A percentile compares a stretch with the other conserved stretches of the same genome.
Evolutionary conservation across 2,888 invertebrate genomes (phyloP).

Genomic region (Tiliacea aurago): DNA sequence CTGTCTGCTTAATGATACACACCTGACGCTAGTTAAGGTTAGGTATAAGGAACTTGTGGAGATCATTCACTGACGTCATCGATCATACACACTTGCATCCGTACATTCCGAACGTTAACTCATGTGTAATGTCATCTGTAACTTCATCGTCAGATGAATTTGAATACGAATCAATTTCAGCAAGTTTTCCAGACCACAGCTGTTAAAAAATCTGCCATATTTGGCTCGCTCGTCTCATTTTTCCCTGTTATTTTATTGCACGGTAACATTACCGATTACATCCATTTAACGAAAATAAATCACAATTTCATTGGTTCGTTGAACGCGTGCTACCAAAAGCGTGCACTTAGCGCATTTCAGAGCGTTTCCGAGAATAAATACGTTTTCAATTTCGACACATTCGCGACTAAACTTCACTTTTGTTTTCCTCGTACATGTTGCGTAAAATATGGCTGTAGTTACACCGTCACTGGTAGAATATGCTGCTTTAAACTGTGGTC

Average conservation of each 20-base stretch:
- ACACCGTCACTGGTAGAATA: slow-evolving; percentile 62
- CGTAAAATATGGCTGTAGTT: slow-evolving; percentile 69
- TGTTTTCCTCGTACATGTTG: slow-evolving; percentile 75
- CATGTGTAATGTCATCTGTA: slow-evolving; percentile 2
- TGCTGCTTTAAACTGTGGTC: slow-evolving; percentile 6
- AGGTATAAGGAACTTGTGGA: not conserved
- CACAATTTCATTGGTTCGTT: slow-evolving; percentile 48
- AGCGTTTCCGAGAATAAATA: slow-evolving; percentile 73
- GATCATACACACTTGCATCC: too few species aligned
- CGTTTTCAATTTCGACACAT: slow-evolving; percentile 74
- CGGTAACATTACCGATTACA: slow-evolving; percentile 2
- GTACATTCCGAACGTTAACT: not conserved
- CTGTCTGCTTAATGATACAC: not conserved
- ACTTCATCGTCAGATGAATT: slow-evolving; percentile 3
- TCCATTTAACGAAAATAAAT: slow-evolving; percentile 26
- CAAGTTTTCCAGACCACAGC: slow-evolving; percentile 8
- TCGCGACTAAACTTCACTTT: slow-evolving; percentile 65
- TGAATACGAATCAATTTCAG: slow-evolving; percentile 1
- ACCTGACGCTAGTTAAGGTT: not conserved
- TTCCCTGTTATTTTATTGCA: not conserved
- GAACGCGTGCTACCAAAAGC: slow-evolving; percentile 69
- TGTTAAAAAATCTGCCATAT: slow-evolving; percentile 16
- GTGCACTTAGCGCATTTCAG: slow-evolving; percentile 70
- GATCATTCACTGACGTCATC: too few species aligned
- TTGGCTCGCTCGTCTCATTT: not conserved